Conservation (phyloP, 2,797 vertebrate species). For the Salarias fasciatus region DNA sequence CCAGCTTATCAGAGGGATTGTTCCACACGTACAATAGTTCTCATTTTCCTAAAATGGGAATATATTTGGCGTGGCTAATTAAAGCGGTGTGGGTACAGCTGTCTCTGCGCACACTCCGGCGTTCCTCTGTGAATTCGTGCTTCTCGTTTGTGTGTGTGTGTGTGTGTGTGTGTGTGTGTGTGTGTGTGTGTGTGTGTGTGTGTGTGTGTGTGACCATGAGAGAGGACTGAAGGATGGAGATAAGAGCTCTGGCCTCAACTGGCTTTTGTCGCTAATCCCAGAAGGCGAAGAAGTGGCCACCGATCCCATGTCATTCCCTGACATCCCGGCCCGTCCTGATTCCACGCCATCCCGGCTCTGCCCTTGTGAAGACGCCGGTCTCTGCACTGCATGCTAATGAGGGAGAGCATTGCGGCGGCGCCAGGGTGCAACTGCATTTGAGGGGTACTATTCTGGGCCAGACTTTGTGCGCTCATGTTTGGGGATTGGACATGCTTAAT, state of each 20-base stretch:
- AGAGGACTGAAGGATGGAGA: conserved; percentile 74
- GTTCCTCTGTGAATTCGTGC: conserved; percentile 5
- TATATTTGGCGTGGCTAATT: conserved; percentile 51
- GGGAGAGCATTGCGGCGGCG: conserved; percentile 25
- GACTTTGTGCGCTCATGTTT: neutral
- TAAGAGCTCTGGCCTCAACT: conserved; percentile 68
- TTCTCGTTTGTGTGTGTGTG: too few species aligned
- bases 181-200: conserved; percentile 1
- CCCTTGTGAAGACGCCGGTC: conserved; percentile 67
- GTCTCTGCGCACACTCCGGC: conserved; percentile 25
- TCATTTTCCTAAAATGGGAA: conserved; percentile 40
- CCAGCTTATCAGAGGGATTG: conserved; percentile 13
- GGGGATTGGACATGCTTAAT: conserved; percentile 33
- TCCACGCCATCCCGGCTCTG: conserved; percentile 51
- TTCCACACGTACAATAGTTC: conserved; percentile 1
- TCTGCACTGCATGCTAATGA: conserved; percentile 70
- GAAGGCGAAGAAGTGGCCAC: conserved; percentile 54
- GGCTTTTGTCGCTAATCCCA: conserved; percentile 72
- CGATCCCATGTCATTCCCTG: conserved; percentile 71
- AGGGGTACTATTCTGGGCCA: conserved; percentile 10
- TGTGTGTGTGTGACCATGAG: conserved; percentile 17
- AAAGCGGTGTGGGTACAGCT: conserved; percentile 24
- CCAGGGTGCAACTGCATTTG: conserved; percentile 29
- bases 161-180: too few species aligned
- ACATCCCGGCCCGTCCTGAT: conserved; percentile 59